phyloP scores from a whole-genome alignment of 2,797 vertebrate genomes.

The Microctenopoma steveboyesi region DNA sequence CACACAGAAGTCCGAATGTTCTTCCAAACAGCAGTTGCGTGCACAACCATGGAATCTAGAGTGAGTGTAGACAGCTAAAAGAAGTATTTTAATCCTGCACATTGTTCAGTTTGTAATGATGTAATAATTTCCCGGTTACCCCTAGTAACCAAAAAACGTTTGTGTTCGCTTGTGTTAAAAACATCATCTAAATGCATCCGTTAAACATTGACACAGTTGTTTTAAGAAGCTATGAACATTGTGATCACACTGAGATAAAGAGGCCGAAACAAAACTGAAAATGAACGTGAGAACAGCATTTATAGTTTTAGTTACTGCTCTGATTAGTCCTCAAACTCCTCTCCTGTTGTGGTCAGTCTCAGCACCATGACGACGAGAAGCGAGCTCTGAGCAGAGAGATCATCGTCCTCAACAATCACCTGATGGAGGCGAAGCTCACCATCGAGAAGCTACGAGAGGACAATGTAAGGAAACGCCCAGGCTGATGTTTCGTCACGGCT shows the following conservation, averaged over 20 bases:
- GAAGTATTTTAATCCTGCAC: neutral
- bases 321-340: neutral
- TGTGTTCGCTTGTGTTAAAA: neutral
- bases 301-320: neutral
- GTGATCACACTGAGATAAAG: neutral
- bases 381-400: conserved; percentile 95
- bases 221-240: neutral
- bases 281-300: neutral
- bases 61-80: neutral
- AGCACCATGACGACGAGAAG: conserved; percentile 97
- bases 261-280: neutral
- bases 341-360: conserved; percentile 81
- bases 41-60: neutral
- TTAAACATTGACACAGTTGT: neutral
- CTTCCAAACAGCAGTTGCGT: neutral
- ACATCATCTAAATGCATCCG: neutral
- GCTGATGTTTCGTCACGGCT: neutral
- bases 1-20: neutral
- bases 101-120: conserved; percentile 17
- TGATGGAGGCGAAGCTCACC: conserved; percentile 98
- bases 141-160: conserved; percentile 25
- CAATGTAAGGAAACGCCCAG: conserved; percentile 90
- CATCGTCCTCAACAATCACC: conserved; percentile 97
- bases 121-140: conserved; percentile 28
- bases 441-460: conserved; percentile 97